These are phyloP conservation scores for Dasysyrphus tricinctus DNA, from an alignment of 2,888 invertebrate genomes.

Conservation along the genomic window DNA sequence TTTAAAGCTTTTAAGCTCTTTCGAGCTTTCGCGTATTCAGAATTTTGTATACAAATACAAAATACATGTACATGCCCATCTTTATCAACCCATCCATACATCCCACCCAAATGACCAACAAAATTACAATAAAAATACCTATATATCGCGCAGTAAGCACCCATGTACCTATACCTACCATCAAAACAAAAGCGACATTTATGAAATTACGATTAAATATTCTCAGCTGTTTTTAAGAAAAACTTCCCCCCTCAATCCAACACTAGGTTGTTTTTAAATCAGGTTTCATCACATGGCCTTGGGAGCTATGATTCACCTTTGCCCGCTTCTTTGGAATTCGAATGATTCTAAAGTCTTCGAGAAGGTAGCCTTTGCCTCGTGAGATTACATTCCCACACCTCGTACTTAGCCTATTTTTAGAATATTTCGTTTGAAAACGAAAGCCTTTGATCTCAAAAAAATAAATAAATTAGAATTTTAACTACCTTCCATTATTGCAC, in stretches of 20 bases:
- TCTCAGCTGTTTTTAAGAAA: not conserved
- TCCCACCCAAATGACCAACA: slow-evolving; percentile 17
- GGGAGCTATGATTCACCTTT: slow-evolving; percentile 8
- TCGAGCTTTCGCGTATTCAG: not conserved
- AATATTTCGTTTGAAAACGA: not conserved
- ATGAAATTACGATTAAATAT: not conserved
- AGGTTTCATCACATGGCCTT: slow-evolving; percentile 9
- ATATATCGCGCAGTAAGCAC: not conserved
- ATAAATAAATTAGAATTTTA: not conserved
- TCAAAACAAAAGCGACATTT: slow-evolving; percentile 27
- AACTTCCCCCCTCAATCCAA: not conserved
- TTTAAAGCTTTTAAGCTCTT: not conserved
- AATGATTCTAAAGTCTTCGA: slow-evolving; percentile 26
- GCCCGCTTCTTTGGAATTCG: not conserved
- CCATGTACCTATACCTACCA: not conserved
- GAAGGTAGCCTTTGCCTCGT: slow-evolving; percentile 18
- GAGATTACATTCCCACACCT: not conserved
- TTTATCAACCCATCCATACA: slow-evolving; percentile 25
- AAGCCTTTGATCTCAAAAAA: not conserved
- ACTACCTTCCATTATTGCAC: not conserved
- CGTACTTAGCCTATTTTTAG: slow-evolving; percentile 26
- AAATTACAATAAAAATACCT: slow-evolving; percentile 42
- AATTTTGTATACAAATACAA: slow-evolving; percentile 11
- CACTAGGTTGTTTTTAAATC: not conserved
- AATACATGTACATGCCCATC: slow-evolving; percentile 31